A percentile compares a stretch with the other conserved stretches of the same genome.
phyloP scores from a whole-genome alignment of 1,140 invertebrate species.

The Mercenaria mercenaria region DNA sequence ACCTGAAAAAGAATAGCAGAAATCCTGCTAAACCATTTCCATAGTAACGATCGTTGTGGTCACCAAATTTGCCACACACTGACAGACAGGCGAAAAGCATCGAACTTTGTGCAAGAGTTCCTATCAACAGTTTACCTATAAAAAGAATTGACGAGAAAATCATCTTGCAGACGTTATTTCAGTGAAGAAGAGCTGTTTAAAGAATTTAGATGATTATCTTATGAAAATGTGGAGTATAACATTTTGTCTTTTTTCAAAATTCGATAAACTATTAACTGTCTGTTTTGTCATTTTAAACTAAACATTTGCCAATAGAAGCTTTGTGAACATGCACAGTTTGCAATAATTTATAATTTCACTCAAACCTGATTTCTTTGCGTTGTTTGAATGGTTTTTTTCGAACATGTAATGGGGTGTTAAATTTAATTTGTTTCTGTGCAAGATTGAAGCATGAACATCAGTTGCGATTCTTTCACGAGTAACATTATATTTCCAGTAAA shows the following conservation, averaged over 20 bases:
- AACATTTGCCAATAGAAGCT: not conserved
- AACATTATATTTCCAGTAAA: too few species aligned
- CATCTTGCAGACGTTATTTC: slow-evolving; percentile 19
- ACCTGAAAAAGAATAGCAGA: slow-evolving; percentile 38
- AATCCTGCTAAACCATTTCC: slow-evolving; percentile 11
- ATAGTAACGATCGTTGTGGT: slow-evolving; percentile 28
- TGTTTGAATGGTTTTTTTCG: too few species aligned
- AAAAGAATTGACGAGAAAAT: not conserved
- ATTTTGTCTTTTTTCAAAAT: not conserved
- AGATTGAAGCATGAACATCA: too few species aligned
- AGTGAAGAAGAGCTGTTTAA: not conserved
- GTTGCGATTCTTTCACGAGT: too few species aligned
- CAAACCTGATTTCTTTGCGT: too few species aligned
- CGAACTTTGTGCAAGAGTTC: not conserved
- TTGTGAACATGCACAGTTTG: not conserved
- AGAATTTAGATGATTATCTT: not conserved
- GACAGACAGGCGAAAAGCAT: slow-evolving; percentile 3
- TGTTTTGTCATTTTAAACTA: not conserved
- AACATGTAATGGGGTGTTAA: too few species aligned
- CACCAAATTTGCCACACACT: slow-evolving; percentile 27
- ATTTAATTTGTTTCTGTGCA: too few species aligned
- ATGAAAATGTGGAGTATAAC: not conserved
- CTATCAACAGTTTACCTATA: slow-evolving; percentile 8
- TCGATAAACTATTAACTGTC: not conserved
- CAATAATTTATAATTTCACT: too few species aligned